Base-by-base conservation (phyloP, 1,140 invertebrate genomes). In the Drosophila bocqueti region DNA sequence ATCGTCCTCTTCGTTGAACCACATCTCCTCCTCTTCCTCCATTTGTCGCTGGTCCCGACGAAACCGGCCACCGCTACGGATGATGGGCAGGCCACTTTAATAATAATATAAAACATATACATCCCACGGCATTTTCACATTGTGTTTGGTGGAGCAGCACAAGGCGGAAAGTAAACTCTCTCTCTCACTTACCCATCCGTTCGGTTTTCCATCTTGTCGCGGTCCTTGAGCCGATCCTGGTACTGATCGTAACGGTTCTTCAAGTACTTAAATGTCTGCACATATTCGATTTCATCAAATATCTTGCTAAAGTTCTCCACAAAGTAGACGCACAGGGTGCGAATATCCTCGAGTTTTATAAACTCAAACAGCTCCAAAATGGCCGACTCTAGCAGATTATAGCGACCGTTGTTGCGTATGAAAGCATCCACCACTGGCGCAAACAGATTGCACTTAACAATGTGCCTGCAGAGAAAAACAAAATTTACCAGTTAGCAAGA, bases 301-400 rank as follows among this genome's bases (percentile, higher is more conserved):
- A 97, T 96, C 93, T 98, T 97, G 58, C 97, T 97, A 93, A 98
- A 99, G 93, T 97, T 98, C 94, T 99, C 98, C 74, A 99, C 97
- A 81, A 99, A 96, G 93, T 99, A 97, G 50, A 96, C 96, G 94
- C 97, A 98, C 77, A 99, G 94, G n/a, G 97, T 96, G 94, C 98
- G 99, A 45, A 99, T 97, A 93, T 99, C 98, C 94, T 99, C 98
- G 93, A 97, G 93, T 95, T 97, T 98, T 65, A 99, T 99, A 94
- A 99, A 99, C 94, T 99, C 99, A 95, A 99, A 99, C 94, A 99
- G 96, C 95, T 99, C 99, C 92, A 99, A 95, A 92, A 99, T 98
- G 66, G 99, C 99, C 16, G 99, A 99, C 93, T 99, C 99, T 62
- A 99, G 94, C 59, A 99, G 95, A 94, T 99, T 99, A 93, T 99